Conservation (phyloP, 2,113 vertebrate genomes). For the Isichthys henryi region DNA sequence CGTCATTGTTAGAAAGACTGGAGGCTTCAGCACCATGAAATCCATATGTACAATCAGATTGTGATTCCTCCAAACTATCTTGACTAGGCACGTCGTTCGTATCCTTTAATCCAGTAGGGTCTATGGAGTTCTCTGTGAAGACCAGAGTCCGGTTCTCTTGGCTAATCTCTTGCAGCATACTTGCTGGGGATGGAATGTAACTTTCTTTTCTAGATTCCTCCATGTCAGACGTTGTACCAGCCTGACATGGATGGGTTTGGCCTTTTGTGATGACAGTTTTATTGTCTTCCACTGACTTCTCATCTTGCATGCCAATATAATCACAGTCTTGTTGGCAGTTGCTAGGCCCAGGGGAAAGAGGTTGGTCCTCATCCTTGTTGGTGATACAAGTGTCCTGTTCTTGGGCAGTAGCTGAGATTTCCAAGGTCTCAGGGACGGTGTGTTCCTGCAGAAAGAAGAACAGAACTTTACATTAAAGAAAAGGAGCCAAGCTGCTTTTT, state of each 20-base stretch:
- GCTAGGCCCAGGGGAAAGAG: not conserved
- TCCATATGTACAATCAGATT: not conserved
- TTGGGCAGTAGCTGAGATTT: slow-evolving; percentile 13
- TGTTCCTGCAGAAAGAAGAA: slow-evolving; percentile 19
- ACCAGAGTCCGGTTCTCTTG: not conserved
- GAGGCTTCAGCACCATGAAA: not conserved
- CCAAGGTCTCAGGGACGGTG: slow-evolving; percentile 18
- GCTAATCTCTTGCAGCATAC: slow-evolving; percentile 33
- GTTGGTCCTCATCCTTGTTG: slow-evolving; percentile 22
- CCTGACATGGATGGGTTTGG: not conserved
- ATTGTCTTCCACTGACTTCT: slow-evolving; percentile 19
- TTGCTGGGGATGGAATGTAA: slow-evolving; percentile 34
- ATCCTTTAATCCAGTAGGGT: not conserved
- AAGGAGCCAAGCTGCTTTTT: not conserved
- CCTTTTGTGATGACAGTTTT: slow-evolving; percentile 19
- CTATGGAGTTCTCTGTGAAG: not conserved
- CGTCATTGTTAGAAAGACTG: not conserved
- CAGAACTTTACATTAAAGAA: not conserved
- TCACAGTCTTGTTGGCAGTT: not conserved
- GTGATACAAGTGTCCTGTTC: not conserved
- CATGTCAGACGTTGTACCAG: slow-evolving; percentile 39
- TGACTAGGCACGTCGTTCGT: not conserved
- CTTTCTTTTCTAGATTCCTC: slow-evolving; percentile 32
- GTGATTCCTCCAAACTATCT: not conserved
- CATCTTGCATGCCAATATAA: not conserved